These are phyloP conservation scores for Nettapus auritus DNA, from an alignment of 2,113 vertebrate genomes.

Conservation along the genomic window DNA sequence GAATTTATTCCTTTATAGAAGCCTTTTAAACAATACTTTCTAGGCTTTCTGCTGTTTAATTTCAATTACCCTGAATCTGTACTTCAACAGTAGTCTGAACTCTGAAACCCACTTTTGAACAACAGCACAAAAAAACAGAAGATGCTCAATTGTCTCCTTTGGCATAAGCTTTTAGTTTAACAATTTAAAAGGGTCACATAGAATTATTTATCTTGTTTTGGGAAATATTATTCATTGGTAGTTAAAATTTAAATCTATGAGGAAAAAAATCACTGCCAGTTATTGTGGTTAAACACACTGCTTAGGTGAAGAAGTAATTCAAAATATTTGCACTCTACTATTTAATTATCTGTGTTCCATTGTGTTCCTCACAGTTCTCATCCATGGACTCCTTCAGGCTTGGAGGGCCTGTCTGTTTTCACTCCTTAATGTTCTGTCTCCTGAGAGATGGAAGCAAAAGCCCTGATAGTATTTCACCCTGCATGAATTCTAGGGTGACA, in stretches of 20 bases:
- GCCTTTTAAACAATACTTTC: not conserved
- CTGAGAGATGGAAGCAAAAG: not conserved
- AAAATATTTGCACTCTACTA: not conserved
- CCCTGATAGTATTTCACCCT: not conserved
- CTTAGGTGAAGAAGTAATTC: not conserved
- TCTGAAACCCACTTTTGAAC: not conserved
- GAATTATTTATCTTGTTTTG: not conserved
- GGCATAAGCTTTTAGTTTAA: not conserved
- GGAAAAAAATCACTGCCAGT: not conserved
- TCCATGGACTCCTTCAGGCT: not conserved
- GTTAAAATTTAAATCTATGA: not conserved
- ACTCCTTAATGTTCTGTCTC: not conserved
- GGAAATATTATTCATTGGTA: not conserved
- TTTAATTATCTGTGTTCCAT: conserved; percentile 7
- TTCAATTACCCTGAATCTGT: not conserved
- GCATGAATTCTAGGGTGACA: not conserved
- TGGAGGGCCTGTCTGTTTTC: not conserved
- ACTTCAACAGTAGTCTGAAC: not conserved
- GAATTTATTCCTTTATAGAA: not conserved
- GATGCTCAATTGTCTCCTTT: not conserved
- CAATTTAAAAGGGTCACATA: not conserved
- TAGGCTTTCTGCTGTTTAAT: not conserved
- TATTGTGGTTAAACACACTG: not conserved
- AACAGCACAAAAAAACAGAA: not conserved
- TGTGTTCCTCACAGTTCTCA: conserved; percentile 23